phyloP scores from a whole-genome alignment of 2,113 vertebrate species.

The Charadrius vociferus region DNA sequence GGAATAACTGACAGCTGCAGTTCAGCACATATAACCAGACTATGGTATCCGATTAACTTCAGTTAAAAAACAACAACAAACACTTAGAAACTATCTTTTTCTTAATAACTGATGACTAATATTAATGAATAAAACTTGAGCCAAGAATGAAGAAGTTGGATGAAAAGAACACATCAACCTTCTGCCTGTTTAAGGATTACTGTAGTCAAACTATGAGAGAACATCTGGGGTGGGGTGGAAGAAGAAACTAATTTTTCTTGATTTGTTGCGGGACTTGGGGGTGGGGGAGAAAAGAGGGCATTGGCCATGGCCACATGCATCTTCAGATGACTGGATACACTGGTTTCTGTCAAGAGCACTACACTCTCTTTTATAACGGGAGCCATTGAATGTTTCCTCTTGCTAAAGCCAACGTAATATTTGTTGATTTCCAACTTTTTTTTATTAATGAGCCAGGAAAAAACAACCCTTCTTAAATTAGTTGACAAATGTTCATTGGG shows the following conservation, averaged over 20 bases:
- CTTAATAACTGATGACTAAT: slow-evolving; percentile 84
- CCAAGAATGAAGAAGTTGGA: slow-evolving; percentile 72
- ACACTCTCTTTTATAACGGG: slow-evolving; percentile 51
- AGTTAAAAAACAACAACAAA: slow-evolving; percentile 71
- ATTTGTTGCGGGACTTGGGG: slow-evolving; percentile 3
- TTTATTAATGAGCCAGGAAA: slow-evolving; percentile 36
- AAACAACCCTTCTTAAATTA: background rate
- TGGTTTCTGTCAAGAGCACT: slow-evolving; percentile 62
- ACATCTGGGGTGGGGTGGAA: slow-evolving; percentile 27
- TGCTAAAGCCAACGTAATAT: slow-evolving; percentile 45
- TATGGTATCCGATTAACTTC: slow-evolving; percentile 72
- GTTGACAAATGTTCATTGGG: background rate
- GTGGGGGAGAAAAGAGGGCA: background rate
- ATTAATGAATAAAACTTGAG: slow-evolving; percentile 81
- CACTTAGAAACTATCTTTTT: slow-evolving; percentile 82
- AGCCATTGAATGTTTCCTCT: slow-evolving; percentile 67
- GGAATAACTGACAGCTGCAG: slow-evolving; percentile 78
- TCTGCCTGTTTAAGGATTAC: slow-evolving; percentile 42
- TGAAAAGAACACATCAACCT: slow-evolving; percentile 43
- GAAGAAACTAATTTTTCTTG: slow-evolving; percentile 29
- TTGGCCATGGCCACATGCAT: slow-evolving; percentile 1
- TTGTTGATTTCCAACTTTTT: slow-evolving; percentile 48
- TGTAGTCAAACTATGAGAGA: slow-evolving; percentile 48
- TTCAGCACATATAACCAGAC: slow-evolving; percentile 54
- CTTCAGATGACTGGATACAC: slow-evolving; percentile 39